A percentile compares a stretch with the other conserved stretches of the same genome.
Evolutionary conservation across 2,888 invertebrate species (phyloP).

Genomic region (Nineta flava): DNA sequence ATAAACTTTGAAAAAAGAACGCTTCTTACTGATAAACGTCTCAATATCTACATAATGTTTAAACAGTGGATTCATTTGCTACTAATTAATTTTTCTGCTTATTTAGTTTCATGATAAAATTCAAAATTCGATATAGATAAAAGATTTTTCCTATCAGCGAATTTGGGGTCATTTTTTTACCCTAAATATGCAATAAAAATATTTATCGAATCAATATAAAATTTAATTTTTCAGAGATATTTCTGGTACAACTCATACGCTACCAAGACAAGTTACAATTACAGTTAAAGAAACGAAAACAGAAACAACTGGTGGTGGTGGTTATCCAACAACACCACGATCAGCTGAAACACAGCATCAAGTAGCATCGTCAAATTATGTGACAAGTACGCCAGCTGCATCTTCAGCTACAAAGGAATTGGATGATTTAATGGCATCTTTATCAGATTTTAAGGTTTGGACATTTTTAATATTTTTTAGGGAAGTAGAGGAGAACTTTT

Average conservation of each 20-base stretch:
- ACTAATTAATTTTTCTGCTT: no score
- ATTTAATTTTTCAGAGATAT: conserved; percentile 1
- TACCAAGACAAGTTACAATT: conserved; percentile 38
- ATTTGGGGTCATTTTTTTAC: not conserved
- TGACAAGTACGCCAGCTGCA: conserved; percentile 29
- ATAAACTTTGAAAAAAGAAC: no score
- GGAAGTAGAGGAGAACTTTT: not conserved
- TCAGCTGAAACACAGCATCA: not conserved
- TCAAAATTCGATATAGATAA: no score
- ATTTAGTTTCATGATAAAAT: no score
- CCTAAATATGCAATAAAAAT: no score
- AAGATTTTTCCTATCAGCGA: no score
- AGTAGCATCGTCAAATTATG: conserved; percentile 1
- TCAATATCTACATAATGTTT: no score
- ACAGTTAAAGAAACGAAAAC: conserved; percentile 42
- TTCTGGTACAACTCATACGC: conserved; percentile 15
- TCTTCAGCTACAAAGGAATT: conserved; percentile 88
- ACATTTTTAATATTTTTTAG: not conserved
- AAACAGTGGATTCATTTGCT: no score
- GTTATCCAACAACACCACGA: conserved; percentile 5
- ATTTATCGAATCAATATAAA: no score
- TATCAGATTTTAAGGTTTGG: conserved; percentile 88
- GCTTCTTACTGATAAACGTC: no score
- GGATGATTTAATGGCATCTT: conserved; percentile 89
- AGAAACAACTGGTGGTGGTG: conserved; percentile 31